Evolutionary conservation across 2,888 invertebrate genomes (phyloP), one percentile per base, ranked within the genome.

Genomic region (Stenoptilia bipunctidactyla): DNA sequence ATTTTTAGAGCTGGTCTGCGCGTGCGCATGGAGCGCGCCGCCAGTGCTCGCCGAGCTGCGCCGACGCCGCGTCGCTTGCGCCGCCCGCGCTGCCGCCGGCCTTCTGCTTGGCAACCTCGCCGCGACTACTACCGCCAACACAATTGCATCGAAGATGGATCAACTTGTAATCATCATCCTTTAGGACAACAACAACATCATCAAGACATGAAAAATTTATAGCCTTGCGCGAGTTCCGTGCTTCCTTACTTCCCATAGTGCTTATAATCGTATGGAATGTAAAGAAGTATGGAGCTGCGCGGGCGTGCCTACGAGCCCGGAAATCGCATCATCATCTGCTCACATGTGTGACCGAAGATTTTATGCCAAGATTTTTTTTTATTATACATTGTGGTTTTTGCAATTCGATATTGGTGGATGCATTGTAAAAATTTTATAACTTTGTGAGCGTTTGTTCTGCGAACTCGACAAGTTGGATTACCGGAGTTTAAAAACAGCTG

Each of bases 241-340:
- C 94, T 94, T 94, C 93, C 92, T 93, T 93, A 93, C 93, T 93
- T 93, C 92, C 93, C 93, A 93, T 93, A 94, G 91, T 91, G 86
- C 75, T 86, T 87, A 68, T 82, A 83, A 88, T 77, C 89, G 85
- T 94, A 94, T 94, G 94, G 94, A 95, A 95, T 94, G 94, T 94
- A 94, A 94, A 94, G 95, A 95, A 95, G 94, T 94, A 92, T 92
- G 92, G 92, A 92, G 91, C 90, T 86, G 82, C 84, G 82, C 79
- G 71, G 83, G 82, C 75, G 73, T 70, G 62, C 56, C 76, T 58
- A 51, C 76, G 55, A 52, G 49, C 57, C 58, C 52, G 56, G 63
- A 66, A 51, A 58, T 53, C 51, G 51, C 55, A 56, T 58, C 58
- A 53, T 50, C 53, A 46, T 51, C 51, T 20, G 47, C 51, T 53